Percentiles rank a stretch among this genome's conserved stretches.
Conservation (phyloP, 2,113 vertebrate species). For the Gymnobelideus leadbeateri region DNA sequence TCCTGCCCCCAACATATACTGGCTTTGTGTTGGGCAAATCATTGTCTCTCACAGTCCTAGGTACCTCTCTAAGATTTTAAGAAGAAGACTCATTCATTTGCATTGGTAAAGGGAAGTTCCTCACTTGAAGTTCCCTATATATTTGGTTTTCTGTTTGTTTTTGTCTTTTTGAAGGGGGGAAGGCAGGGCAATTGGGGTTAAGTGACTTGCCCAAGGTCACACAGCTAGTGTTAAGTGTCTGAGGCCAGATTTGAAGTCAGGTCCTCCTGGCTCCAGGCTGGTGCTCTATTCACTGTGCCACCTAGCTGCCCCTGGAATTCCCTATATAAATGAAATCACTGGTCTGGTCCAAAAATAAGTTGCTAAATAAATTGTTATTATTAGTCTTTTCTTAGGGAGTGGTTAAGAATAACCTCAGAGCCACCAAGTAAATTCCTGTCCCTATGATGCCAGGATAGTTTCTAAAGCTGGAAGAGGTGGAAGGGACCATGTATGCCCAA, state of each 20-base stretch:
- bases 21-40: neutral
- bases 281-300: no score
- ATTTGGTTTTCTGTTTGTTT: neutral
- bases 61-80: neutral
- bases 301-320: neutral
- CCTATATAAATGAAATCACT: neutral
- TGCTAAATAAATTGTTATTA: neutral
- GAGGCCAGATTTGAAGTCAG: no score
- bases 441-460: neutral
- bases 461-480: neutral
- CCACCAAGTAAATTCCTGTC: neutral
- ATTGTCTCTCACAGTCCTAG: neutral
- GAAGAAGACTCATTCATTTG: neutral
- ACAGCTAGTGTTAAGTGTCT: no score
- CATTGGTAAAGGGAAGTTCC: neutral
- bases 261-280: no score
- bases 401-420: neutral
- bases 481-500: neutral
- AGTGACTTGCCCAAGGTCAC: no score
- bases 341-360: neutral
- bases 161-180: no score
- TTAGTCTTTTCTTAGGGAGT: neutral
- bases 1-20: neutral
- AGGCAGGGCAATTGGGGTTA: no score
- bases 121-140: neutral